A percentile compares a stretch with the other conserved stretches of the same genome.
Evolutionary conservation across 2,797 vertebrate species (phyloP).

Genomic region (Pangasius mekongensis): DNA sequence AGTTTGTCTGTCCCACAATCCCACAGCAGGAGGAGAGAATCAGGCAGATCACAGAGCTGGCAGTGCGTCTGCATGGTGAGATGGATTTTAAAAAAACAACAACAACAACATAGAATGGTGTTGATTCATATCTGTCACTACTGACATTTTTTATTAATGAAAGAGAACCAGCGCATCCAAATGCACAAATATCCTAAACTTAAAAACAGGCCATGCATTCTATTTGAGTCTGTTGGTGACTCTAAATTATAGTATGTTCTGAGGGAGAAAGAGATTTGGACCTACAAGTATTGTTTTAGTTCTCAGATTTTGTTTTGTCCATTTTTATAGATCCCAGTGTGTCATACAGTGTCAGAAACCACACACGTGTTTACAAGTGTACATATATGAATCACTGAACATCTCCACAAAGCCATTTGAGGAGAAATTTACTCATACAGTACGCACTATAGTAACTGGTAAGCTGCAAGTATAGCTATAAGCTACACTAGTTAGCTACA

Average conservation of each 20-base stretch:
- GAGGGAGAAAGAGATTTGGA: background rate
- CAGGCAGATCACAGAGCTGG: slow-evolving; percentile 80
- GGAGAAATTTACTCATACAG: background rate
- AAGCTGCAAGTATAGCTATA: background rate
- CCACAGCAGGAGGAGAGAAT: slow-evolving; percentile 89
- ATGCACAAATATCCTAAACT: background rate
- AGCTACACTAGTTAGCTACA: background rate
- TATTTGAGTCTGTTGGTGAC: no score
- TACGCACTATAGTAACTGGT: background rate
- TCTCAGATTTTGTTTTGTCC: background rate
- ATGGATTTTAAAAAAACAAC: background rate
- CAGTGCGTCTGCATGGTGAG: slow-evolving; percentile 83
- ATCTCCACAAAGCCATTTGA: background rate
- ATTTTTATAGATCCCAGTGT: background rate
- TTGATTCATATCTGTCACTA: background rate
- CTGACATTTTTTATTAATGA: background rate
- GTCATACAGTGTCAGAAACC: background rate
- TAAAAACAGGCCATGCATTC: no score
- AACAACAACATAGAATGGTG: background rate
- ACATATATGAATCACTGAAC: background rate
- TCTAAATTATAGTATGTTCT: no score
- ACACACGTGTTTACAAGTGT: background rate
- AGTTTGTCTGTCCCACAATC: slow-evolving; percentile 83
- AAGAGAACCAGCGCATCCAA: background rate
- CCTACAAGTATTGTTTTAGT: background rate